Conservation (phyloP, 2,113 vertebrate species). For the Caracal caracal region DNA sequence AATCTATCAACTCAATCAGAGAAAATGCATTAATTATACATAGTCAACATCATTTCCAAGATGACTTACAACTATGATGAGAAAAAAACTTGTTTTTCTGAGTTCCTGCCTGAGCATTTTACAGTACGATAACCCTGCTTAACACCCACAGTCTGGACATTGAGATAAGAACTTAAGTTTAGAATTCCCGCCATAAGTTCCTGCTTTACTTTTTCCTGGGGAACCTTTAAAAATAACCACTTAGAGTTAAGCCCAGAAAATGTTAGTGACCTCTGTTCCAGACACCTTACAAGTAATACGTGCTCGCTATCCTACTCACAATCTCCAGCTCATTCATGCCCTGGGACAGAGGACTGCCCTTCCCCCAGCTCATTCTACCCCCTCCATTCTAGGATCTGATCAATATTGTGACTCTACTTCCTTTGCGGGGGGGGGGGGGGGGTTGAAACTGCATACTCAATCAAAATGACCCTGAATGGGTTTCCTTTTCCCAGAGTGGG, state of each 20-base stretch:
- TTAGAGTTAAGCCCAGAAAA: not conserved
- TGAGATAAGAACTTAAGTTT: not conserved
- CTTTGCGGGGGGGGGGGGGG: not conserved
- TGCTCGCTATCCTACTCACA: not conserved
- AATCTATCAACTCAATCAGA: not conserved
- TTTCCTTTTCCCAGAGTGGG: not conserved
- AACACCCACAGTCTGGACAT: not conserved
- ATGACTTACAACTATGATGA: not conserved
- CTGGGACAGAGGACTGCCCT: not conserved
- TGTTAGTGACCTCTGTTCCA: not conserved
- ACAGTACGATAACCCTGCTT: not conserved
- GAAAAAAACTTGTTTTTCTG: not conserved
- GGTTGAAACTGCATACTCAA: not conserved
- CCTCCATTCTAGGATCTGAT: not conserved
- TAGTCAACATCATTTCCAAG: not conserved
- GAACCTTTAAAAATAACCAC: not conserved
- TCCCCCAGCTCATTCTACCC: not conserved
- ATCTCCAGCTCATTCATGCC: not conserved
- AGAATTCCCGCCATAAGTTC: not conserved
- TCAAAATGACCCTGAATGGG: not conserved
- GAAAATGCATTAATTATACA: not conserved
- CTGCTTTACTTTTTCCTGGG: not conserved
- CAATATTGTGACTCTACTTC: not conserved
- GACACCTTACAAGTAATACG: not conserved
- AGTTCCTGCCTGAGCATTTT: not conserved